A percentile compares a stretch with the other conserved stretches of the same genome.
Evolutionary conservation across 2,113 vertebrate genomes (phyloP).

Genomic region (Nycticebus coucang): DNA sequence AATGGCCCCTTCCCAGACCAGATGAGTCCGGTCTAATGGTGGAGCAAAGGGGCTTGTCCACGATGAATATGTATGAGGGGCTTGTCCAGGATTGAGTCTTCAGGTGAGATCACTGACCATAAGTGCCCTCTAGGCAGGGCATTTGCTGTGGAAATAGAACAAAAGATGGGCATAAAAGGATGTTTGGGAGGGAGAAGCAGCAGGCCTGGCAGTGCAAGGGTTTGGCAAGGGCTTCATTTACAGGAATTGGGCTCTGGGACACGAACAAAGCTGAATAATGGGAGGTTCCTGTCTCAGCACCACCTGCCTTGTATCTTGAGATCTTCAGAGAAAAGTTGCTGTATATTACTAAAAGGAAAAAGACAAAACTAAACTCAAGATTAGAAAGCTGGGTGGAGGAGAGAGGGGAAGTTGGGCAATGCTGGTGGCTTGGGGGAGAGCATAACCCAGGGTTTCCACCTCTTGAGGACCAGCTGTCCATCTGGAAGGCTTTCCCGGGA

Average conservation of each 20-base stretch:
- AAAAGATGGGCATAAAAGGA: neutral
- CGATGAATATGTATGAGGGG: fast-evolving
- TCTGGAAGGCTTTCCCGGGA: neutral
- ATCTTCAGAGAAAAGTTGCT: neutral
- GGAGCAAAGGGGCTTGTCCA: neutral
- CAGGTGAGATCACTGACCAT: neutral
- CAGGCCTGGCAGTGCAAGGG: neutral
- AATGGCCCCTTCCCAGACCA: neutral
- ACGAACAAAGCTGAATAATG: neutral
- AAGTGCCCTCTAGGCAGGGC: neutral
- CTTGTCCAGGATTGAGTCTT: neutral
- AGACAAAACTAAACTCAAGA: neutral
- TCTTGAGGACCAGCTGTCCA: neutral
- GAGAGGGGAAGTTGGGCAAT: slow-evolving; percentile 35
- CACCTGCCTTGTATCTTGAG: neutral
- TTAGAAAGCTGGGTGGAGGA: neutral
- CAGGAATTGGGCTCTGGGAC: neutral
- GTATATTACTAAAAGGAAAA: neutral
- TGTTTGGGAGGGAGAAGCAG: neutral
- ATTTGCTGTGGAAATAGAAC: neutral
- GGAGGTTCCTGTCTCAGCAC: neutral
- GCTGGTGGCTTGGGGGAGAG: neutral
- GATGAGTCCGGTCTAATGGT: neutral
- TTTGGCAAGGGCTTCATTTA: neutral
- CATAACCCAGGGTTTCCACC: neutral